phyloP scores from a whole-genome alignment of 2,888 invertebrate genomes.

The Ashinkailepas kermadecensis region DNA sequence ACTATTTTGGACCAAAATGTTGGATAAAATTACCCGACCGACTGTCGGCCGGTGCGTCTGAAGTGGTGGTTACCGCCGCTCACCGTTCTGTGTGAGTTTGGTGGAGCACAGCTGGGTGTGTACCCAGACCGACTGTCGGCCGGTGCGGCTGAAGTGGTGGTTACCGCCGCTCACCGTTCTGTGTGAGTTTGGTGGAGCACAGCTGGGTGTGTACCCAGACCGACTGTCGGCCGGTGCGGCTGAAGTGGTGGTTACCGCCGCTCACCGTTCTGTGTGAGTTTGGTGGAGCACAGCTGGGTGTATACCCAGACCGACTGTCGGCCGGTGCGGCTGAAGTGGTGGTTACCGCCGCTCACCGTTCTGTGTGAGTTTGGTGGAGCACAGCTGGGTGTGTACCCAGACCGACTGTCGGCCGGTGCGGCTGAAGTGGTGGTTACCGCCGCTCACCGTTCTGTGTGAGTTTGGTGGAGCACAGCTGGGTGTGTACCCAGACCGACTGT shows the following conservation, averaged over 20 bases:
- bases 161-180: constrained; percentile 59
- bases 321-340: constrained; percentile 62
- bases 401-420: constrained; percentile 77
- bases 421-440: constrained; percentile 49
- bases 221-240: constrained; percentile 73
- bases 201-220: constrained; percentile 72
- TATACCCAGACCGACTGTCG: constrained; percentile 75
- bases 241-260: constrained; percentile 47
- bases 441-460: constrained; percentile 78
- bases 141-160: constrained; percentile 60
- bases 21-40: no score
- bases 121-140: constrained; percentile 73
- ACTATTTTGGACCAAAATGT: no score
- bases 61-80: constrained; percentile 24
- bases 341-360: constrained; percentile 55
- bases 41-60: no score
- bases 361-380: constrained; percentile 94
- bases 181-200: constrained; percentile 94
- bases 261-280: constrained; percentile 84
- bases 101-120: constrained; percentile 84
- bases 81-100: constrained; percentile 91
- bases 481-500: constrained; percentile 72
- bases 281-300: constrained; percentile 88
- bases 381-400: constrained; percentile 70
- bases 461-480: constrained; percentile 89